Evolutionary conservation across 2,888 invertebrate species (phyloP).

Genomic region (Drosophila nigricruria): DNA sequence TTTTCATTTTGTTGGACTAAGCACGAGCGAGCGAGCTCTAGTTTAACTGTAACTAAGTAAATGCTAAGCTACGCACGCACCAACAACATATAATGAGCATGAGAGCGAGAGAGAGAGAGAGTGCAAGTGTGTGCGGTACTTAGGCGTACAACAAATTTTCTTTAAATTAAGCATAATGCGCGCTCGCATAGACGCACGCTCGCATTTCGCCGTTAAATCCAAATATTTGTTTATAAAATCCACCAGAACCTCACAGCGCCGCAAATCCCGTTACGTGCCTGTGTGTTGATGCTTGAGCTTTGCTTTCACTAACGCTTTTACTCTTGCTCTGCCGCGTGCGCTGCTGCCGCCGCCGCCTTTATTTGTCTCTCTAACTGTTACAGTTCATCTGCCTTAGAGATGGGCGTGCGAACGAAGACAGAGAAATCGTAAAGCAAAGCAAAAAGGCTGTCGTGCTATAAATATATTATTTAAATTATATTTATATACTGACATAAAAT

Average conservation of each 20-base stretch:
- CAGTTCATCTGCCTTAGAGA: constrained; percentile 23
- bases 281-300: constrained; percentile 64
- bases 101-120: background rate
- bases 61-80: constrained; percentile 24
- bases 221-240: constrained; percentile 77
- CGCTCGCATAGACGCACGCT: constrained; percentile 30
- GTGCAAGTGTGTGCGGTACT: constrained; percentile 42
- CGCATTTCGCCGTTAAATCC: constrained; percentile 67
- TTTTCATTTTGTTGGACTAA: constrained; percentile 7
- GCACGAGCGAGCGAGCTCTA: constrained; percentile 17
- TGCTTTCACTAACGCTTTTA: constrained; percentile 12
- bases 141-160: constrained; percentile 46
- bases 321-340: background rate
- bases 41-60: constrained; percentile 40
- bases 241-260: constrained; percentile 17
- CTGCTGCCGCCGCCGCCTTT: background rate
- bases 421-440: background rate
- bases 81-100: constrained; percentile 8
- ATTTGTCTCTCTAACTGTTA: constrained; percentile 30
- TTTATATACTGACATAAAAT: background rate
- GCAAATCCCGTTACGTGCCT: constrained; percentile 45
- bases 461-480: background rate
- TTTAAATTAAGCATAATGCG: constrained; percentile 59
- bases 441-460: background rate
- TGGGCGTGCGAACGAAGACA: background rate